phyloP scores from a whole-genome alignment of 2,797 vertebrate species.

The Crocidura indochinensis region DNA sequence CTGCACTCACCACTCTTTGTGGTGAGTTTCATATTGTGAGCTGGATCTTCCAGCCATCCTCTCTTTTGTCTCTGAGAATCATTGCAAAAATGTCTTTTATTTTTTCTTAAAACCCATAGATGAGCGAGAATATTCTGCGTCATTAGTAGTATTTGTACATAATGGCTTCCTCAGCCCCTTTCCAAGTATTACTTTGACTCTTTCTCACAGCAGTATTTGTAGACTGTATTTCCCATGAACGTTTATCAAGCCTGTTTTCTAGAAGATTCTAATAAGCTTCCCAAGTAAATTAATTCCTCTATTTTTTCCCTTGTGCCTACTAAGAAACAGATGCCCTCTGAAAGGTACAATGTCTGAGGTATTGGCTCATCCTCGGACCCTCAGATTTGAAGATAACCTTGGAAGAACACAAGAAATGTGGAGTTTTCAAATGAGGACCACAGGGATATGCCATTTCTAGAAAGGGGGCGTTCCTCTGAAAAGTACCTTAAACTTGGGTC shows the following conservation, averaged over 20 bases:
- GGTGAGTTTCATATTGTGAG: no score
- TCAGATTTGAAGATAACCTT: conserved; percentile 76
- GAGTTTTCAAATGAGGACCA: conserved; percentile 40
- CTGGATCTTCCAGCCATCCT: no score
- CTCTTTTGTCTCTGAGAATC: no score
- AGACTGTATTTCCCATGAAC: conserved; percentile 51
- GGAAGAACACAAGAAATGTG: conserved; percentile 40
- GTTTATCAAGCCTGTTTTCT: no score
- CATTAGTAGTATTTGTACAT: no score
- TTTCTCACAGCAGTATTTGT: conserved; percentile 48
- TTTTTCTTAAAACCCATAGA: no score
- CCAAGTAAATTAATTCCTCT: conserved; percentile 60
- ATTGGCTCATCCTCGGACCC: conserved; percentile 48
- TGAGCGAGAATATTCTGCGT: no score
- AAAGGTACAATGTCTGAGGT: conserved; percentile 43
- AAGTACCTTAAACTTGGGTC: conserved; percentile 67
- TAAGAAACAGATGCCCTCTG: conserved; percentile 25
- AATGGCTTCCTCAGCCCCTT: conserved; percentile 10
- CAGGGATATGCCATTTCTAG: neutral
- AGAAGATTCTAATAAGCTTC: conserved; percentile 43
- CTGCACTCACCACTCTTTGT: no score
- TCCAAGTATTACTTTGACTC: conserved; percentile 8
- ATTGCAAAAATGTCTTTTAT: no score
- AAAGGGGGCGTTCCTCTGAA: conserved; percentile 50
- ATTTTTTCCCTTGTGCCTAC: conserved; percentile 29